Percentiles rank a stretch among this genome's conserved stretches.
Conservation (phyloP, 2,113 vertebrate genomes). For the Vulpes ferrilata region DNA sequence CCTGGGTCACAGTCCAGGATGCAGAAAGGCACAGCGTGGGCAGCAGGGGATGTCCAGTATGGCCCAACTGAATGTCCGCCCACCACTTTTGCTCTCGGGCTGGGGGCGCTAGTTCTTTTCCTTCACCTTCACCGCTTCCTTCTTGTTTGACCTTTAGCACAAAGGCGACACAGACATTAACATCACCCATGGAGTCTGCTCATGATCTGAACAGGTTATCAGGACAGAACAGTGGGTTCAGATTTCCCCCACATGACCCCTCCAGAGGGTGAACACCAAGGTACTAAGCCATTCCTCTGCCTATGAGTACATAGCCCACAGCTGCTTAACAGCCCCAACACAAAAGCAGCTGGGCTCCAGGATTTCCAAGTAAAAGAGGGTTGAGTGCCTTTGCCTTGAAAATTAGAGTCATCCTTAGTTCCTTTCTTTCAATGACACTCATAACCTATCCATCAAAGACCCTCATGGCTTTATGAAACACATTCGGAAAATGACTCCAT, state of each 20-base stretch:
- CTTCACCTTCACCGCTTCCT: rapidly evolving
- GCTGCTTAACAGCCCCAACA: background rate
- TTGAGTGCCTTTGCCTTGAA: background rate
- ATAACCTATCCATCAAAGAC: background rate
- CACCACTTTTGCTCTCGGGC: background rate
- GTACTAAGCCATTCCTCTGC: background rate
- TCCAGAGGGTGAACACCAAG: too few species aligned
- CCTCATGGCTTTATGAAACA: background rate
- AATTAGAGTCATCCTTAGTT: background rate
- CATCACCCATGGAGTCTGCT: background rate
- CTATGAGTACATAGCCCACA: too few species aligned
- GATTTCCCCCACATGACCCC: background rate
- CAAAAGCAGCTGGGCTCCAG: background rate
- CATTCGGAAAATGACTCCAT: background rate
- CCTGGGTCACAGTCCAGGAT: too few species aligned
- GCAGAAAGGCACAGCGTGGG: rapidly evolving
- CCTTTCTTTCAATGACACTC: background rate
- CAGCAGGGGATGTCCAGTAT: too few species aligned
- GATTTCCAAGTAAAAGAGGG: background rate
- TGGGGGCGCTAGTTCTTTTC: rapidly evolving
- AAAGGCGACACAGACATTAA: rapidly evolving
- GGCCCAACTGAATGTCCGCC: background rate
- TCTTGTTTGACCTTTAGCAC: background rate
- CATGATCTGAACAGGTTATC: background rate
- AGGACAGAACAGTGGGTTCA: background rate